Evolutionary conservation across 2,888 invertebrate species (phyloP).

Genomic region (Pyrocoelia pectoralis): DNA sequence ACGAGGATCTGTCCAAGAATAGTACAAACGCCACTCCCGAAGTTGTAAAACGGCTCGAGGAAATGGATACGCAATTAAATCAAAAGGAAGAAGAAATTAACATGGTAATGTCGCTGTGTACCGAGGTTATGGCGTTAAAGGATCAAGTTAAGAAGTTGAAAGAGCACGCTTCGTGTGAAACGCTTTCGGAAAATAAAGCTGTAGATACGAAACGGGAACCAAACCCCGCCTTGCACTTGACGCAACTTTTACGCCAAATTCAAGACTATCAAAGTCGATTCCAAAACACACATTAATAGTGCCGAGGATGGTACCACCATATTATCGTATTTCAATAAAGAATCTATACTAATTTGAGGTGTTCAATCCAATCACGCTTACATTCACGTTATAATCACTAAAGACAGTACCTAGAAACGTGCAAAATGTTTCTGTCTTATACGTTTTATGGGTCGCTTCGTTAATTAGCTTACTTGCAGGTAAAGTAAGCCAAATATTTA

Average conservation of each 20-base stretch:
- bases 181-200: slow-evolving; percentile 41
- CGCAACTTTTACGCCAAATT: slow-evolving; percentile 57
- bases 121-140: slow-evolving; percentile 58
- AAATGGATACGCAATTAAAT: slow-evolving; percentile 52
- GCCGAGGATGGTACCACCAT: too few species aligned
- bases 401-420: too few species aligned
- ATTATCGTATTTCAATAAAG: too few species aligned
- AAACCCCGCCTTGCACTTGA: slow-evolving; percentile 54
- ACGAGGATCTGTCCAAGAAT: slow-evolving; percentile 50
- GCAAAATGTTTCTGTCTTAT: too few species aligned
- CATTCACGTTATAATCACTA: too few species aligned
- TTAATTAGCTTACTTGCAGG: too few species aligned
- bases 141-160: slow-evolving; percentile 55
- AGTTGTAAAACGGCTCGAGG: slow-evolving; percentile 50
- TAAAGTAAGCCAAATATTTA: too few species aligned
- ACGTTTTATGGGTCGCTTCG: too few species aligned
- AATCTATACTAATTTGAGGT: too few species aligned
- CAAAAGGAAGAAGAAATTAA: slow-evolving; percentile 59
- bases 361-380: too few species aligned
- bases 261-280: slow-evolving; percentile 55
- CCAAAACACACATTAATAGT: too few species aligned
- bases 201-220: slow-evolving; percentile 48
- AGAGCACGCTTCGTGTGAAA: slow-evolving; percentile 47
- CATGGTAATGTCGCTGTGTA: slow-evolving; percentile 58
- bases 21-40: slow-evolving; percentile 30